A percentile compares a stretch with the other conserved stretches of the same genome.
These are phyloP conservation scores for Antigone vipio DNA, from an alignment of 2,113 vertebrate genomes.

Conservation along the genomic window DNA sequence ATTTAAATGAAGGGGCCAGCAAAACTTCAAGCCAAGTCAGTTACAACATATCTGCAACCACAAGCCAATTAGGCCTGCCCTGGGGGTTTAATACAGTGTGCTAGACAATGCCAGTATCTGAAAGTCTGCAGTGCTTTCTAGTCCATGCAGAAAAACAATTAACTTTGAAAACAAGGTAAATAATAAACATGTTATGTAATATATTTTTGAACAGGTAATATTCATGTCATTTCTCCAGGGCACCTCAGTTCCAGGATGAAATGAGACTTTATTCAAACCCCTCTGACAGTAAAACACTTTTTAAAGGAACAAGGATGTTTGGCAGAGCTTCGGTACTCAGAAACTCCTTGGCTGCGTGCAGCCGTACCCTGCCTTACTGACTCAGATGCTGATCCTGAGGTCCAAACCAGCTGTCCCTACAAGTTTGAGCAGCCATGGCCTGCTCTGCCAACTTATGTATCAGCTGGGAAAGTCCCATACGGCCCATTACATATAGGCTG, in stretches of 20 bases:
- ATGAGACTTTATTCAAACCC: not conserved
- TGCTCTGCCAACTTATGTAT: not conserved
- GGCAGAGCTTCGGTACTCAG: not conserved
- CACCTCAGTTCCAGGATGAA: not conserved
- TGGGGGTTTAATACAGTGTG: not conserved
- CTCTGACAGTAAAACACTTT: not conserved
- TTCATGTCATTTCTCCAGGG: not conserved
- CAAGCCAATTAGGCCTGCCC: constrained; percentile 8
- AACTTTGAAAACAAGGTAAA: constrained; percentile 25
- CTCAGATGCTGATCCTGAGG: not conserved
- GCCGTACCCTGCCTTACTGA: not conserved
- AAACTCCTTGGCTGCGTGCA: not conserved
- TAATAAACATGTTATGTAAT: not conserved
- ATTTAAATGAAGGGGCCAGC: not conserved
- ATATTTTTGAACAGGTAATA: not conserved
- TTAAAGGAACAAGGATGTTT: not conserved
- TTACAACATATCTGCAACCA: constrained; percentile 30
- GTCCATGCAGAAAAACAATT: not conserved
- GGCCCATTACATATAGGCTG: not conserved
- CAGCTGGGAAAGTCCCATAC: not conserved
- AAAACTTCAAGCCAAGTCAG: constrained; percentile 12
- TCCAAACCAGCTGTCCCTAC: not conserved
- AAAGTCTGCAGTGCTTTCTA: not conserved
- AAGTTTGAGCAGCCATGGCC: not conserved
- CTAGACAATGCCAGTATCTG: not conserved